Percentiles rank a stretch among this genome's conserved stretches.
phyloP scores from a whole-genome alignment of 2,888 invertebrate species.

The Agriopis marginaria region DNA sequence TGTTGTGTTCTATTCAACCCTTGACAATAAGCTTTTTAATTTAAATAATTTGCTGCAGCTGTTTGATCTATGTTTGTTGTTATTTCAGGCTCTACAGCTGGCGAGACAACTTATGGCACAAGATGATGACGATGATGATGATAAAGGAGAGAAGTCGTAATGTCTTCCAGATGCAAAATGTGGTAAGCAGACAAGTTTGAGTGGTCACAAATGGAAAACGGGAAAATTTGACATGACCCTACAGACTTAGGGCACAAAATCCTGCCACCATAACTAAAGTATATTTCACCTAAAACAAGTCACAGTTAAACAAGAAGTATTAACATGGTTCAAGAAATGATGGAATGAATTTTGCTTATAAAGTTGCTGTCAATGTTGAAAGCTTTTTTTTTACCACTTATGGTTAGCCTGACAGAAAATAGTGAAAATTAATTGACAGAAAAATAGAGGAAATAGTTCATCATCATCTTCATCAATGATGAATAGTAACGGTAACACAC shows the following conservation, averaged over 20 bases:
- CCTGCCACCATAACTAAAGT: not conserved
- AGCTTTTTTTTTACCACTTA: slow-evolving; percentile 11
- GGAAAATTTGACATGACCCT: slow-evolving; percentile 2
- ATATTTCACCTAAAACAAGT: slow-evolving; percentile 1
- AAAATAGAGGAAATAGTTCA: not conserved
- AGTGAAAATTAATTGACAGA: not conserved
- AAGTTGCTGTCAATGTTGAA: slow-evolving; percentile 33
- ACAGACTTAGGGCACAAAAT: not conserved
- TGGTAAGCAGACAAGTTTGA: slow-evolving; percentile 8
- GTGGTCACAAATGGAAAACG: not conserved
- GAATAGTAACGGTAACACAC: not conserved
- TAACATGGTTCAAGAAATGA: not conserved
- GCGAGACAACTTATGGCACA: slow-evolving; percentile 96
- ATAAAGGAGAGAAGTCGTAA: slow-evolving; percentile 64
- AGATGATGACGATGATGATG: slow-evolving; percentile 94
- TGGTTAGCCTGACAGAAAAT: not conserved
- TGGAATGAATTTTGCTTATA: slow-evolving; percentile 2
- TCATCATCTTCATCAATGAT: too few relatives aligned
- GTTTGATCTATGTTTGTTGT: not conserved
- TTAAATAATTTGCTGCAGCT: not conserved
- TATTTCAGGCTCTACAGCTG: slow-evolving; percentile 93
- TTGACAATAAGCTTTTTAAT: too few relatives aligned
- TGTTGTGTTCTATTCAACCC: too few relatives aligned
- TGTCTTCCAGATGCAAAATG: slow-evolving; percentile 59
- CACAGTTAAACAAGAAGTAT: not conserved